A percentile compares a stretch with the other conserved stretches of the same genome.
phyloP scores from a whole-genome alignment of 2,797 vertebrate species.

The Ctenosaura bakeri region DNA sequence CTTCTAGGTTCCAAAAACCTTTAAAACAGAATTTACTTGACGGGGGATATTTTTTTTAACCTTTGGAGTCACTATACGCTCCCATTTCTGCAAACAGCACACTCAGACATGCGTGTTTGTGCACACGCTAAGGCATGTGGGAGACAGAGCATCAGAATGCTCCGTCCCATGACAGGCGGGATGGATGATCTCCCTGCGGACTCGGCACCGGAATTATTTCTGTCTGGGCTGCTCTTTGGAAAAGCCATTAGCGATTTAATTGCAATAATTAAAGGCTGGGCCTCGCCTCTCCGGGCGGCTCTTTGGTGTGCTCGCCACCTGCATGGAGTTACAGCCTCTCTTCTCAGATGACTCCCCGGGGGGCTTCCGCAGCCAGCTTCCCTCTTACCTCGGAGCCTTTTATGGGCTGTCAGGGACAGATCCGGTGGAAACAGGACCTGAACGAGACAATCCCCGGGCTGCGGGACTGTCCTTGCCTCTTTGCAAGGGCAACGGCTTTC shows the following conservation, averaged over 20 bases:
- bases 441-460: fast-evolving
- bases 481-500: background rate
- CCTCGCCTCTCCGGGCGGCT: background rate
- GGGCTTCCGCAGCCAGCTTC: background rate
- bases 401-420: background rate
- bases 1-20: too few relatives aligned
- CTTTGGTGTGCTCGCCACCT: conserved; percentile 5
- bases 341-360: too few relatives aligned
- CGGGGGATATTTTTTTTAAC: too few relatives aligned
- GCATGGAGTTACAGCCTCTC: background rate
- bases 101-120: too few relatives aligned
- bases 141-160: too few relatives aligned
- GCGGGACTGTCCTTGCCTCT: background rate
- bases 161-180: background rate
- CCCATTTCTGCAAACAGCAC: too few relatives aligned
- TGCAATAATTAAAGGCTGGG: conserved; percentile 21
- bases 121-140: too few relatives aligned
- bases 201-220: background rate
- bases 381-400: background rate
- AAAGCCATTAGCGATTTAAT: conserved; percentile 35
- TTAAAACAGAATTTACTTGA: too few relatives aligned
- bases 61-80: too few relatives aligned
- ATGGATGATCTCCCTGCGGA: background rate
- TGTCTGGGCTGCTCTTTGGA: conserved; percentile 13
- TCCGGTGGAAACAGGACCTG: background rate